Conservation (phyloP, 2,888 invertebrate genomes). For the Rhopalosiphum nymphaeae region DNA sequence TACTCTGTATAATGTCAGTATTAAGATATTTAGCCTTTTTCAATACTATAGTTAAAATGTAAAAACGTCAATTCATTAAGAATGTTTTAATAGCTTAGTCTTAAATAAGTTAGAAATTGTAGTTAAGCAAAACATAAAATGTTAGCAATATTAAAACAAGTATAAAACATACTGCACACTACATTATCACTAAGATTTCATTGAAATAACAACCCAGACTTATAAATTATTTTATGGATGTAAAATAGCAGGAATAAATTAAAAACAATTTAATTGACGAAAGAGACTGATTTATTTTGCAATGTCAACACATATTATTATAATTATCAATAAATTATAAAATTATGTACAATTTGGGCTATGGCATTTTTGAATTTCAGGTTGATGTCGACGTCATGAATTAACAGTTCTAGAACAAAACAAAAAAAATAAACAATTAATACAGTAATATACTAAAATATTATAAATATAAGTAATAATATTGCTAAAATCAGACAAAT, state of each 20-base stretch:
- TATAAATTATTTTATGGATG: background rate
- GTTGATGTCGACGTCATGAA: background rate
- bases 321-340: background rate
- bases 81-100: background rate
- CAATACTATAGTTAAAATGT: background rate
- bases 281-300: background rate
- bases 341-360: slow-evolving; percentile 21
- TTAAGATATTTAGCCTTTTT: background rate
- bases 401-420: slow-evolving; percentile 26
- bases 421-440: background rate
- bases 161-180: too few relatives aligned
- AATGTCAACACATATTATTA: background rate
- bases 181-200: too few relatives aligned
- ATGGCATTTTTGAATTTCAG: slow-evolving; percentile 13
- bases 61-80: background rate
- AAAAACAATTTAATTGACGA: background rate
- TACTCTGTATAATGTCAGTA: background rate
- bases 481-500: too few relatives aligned
- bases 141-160: too few relatives aligned
- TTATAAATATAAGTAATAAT: too few relatives aligned
- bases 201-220: too few relatives aligned
- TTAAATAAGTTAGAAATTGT: background rate
- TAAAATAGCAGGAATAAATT: background rate
- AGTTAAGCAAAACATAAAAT: background rate
- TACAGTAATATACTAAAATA: background rate